phyloP scores from a whole-genome alignment of 2,888 invertebrate species.

The Drymonia ruficornis region DNA sequence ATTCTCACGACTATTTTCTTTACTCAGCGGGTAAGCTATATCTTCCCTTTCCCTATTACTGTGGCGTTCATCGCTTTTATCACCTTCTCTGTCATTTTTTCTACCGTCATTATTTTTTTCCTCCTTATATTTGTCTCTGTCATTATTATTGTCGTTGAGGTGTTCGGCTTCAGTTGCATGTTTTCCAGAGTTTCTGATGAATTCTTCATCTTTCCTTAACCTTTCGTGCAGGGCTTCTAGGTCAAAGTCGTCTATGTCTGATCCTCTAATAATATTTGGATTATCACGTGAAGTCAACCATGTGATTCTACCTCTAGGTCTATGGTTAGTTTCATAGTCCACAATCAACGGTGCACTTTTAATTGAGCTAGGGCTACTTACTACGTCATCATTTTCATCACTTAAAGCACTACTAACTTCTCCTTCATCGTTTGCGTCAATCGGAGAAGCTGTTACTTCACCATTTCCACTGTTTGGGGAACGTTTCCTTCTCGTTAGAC shows the following conservation, averaged over 20 bases:
- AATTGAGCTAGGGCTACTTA: slow-evolving; percentile 30
- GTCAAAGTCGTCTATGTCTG: slow-evolving; percentile 67
- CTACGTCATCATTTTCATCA: slow-evolving; percentile 6
- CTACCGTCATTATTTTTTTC: slow-evolving; percentile 28
- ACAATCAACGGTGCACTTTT: slow-evolving; percentile 53
- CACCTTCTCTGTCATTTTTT: slow-evolving; percentile 24
- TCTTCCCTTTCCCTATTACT: slow-evolving; percentile 20
- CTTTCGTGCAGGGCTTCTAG: slow-evolving; percentile 63
- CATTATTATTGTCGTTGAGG: slow-evolving; percentile 16
- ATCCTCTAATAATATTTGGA: slow-evolving; percentile 48
- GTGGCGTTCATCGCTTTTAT: slow-evolving; percentile 35
- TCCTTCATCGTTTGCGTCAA: neutral
- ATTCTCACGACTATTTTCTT: slow-evolving; percentile 24
- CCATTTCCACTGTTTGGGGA: slow-evolving; percentile 17
- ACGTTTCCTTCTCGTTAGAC: slow-evolving; percentile 60
- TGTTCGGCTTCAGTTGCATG: slow-evolving; percentile 14
- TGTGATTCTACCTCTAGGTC: slow-evolving; percentile 37
- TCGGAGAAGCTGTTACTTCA: neutral
- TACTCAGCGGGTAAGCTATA: neutral
- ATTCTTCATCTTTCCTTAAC: slow-evolving; percentile 10
- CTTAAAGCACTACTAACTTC: neutral
- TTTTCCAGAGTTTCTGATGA: neutral
- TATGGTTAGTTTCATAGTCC: slow-evolving; percentile 62
- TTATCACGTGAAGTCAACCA: slow-evolving; percentile 37
- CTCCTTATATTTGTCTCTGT: slow-evolving; percentile 22